These are phyloP conservation scores for Lymantria dispar DNA, from an alignment of 2,888 invertebrate genomes.

Conservation along the genomic window DNA sequence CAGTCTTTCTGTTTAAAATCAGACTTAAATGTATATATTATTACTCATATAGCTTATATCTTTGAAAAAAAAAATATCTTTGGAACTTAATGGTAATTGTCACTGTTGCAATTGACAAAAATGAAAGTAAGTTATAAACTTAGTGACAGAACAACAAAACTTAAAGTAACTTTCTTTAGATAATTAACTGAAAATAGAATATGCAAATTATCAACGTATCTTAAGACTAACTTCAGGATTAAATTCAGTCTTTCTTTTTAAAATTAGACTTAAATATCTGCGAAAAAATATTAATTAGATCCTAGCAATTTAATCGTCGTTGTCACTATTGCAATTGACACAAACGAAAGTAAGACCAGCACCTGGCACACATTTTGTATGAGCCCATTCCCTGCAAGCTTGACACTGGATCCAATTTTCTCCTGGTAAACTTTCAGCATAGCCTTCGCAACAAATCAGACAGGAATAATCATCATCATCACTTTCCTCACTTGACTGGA, in stretches of 20 bases:
- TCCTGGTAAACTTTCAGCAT: conserved; percentile 30
- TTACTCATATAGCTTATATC: too few species aligned
- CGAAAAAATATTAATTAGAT: background rate
- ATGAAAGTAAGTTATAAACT: background rate
- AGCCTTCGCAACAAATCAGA: conserved; percentile 4
- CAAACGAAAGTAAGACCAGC: conserved; percentile 4
- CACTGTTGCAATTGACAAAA: too few species aligned
- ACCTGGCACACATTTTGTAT: conserved; percentile 13
- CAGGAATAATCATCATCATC: background rate
- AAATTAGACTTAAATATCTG: background rate
- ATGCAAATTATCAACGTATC: background rate
- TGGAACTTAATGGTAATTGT: too few species aligned
- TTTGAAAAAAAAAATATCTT: too few species aligned
- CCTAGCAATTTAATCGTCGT: too few species aligned
- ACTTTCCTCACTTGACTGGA: background rate
- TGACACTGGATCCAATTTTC: conserved; percentile 28
- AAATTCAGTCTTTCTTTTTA: background rate
- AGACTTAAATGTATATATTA: too few species aligned
- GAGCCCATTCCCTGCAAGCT: conserved; percentile 23
- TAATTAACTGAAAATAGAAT: background rate
- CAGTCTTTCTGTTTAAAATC: background rate
- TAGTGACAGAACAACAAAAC: too few species aligned
- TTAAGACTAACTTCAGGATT: background rate
- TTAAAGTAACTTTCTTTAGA: background rate
- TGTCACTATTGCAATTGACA: background rate